Conservation (phyloP, 2,113 vertebrate species). For the Piaya cayana region DNA sequence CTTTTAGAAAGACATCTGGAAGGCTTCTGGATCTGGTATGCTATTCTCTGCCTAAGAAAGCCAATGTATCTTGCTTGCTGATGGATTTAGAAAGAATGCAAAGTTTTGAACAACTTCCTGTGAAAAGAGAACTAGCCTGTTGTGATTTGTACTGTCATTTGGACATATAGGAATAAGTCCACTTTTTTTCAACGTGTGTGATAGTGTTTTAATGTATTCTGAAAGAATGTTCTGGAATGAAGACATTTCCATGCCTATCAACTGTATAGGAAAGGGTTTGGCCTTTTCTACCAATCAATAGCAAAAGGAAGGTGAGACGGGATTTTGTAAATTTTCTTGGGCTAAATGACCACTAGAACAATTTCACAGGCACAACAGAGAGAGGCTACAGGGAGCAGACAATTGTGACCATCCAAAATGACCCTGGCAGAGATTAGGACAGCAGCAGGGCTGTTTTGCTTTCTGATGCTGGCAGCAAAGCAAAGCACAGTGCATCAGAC, state of each 20-base stretch:
- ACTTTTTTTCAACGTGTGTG: background rate
- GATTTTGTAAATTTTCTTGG: background rate
- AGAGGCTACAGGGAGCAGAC: background rate
- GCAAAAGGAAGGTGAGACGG: background rate
- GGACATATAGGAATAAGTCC: background rate
- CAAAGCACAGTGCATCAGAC: accelerated
- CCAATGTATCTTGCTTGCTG: background rate
- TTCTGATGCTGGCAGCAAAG: background rate
- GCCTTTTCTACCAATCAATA: background rate
- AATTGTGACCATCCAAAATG: background rate
- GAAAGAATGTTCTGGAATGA: background rate
- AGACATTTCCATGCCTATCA: background rate
- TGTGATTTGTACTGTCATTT: background rate
- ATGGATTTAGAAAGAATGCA: background rate
- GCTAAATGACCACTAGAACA: background rate
- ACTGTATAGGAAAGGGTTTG: background rate
- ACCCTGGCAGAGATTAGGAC: background rate
- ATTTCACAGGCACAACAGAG: background rate
- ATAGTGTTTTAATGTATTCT: background rate
- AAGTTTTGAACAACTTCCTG: background rate
- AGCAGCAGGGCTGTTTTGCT: background rate
- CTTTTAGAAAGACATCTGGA: conserved; percentile 2
- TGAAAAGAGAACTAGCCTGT: background rate
- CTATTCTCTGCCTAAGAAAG: background rate
- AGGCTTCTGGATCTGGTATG: background rate